phyloP scores from a whole-genome alignment of 2,888 invertebrate species.

The Pterostichus niger region DNA sequence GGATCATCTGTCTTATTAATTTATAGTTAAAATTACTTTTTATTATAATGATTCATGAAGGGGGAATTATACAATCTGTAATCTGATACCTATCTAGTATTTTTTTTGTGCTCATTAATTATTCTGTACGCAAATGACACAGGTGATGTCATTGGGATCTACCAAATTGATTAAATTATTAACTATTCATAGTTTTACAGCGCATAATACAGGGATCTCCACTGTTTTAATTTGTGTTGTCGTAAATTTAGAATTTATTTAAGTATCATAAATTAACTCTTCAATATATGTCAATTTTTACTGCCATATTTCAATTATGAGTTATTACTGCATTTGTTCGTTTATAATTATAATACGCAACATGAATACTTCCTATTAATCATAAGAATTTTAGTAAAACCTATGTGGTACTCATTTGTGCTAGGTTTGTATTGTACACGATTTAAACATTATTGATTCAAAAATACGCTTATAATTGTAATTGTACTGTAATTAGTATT shows the following conservation, averaged over 20 bases:
- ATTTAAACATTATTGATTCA: too few relatives aligned
- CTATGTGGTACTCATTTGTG: too few relatives aligned
- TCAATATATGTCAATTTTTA: too few relatives aligned
- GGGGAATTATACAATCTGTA: constrained; percentile 11
- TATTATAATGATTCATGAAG: constrained; percentile 21
- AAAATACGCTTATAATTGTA: too few relatives aligned
- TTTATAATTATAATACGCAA: too few relatives aligned
- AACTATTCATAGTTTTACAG: background rate
- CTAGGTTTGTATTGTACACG: too few relatives aligned
- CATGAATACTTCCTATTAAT: too few relatives aligned
- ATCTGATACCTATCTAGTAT: background rate
- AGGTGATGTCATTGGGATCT: constrained; percentile 39
- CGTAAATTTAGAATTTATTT: background rate
- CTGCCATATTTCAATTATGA: too few relatives aligned
- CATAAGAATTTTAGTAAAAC: too few relatives aligned
- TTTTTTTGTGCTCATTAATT: constrained; percentile 31
- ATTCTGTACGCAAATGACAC: constrained; percentile 1
- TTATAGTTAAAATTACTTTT: background rate
- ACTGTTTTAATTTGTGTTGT: background rate
- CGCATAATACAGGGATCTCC: background rate
- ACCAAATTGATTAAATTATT: background rate
- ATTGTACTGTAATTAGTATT: too few relatives aligned
- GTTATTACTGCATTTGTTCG: too few relatives aligned
- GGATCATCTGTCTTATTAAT: background rate
- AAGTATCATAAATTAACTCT: too few relatives aligned